Base-by-base conservation (phyloP, 2,888 invertebrate species). In the Xanthorhoe designata region DNA sequence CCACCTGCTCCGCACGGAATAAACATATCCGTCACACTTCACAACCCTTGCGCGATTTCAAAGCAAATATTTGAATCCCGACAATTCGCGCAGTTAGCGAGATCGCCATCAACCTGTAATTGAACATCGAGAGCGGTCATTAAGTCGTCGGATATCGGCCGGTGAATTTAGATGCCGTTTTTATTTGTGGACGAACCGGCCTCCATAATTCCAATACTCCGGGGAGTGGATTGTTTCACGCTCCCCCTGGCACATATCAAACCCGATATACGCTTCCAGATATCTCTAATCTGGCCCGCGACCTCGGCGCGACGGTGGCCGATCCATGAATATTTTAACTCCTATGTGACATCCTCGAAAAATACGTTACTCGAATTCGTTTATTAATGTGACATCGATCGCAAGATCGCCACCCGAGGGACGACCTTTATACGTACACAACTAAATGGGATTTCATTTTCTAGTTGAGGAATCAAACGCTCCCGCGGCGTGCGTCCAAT, bases 371-470 rank as follows among this genome's bases (percentile, higher is more conserved):
- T 80, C 74, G 78, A 75, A 83, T 89, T 84, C 87, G 84, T 90
- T 89, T 90, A 90, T 90, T 91, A 91, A 91, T 89, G 86, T 86
- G 78, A 73, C 78, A 87, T 86, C 87, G 88, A 88, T 89, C 82
- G 80, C 70, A 69, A 69, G 70, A 74, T 78, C 64, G 71, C 75
- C 70, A 59, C 84, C 81, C 82, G 47, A 59, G 83, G 89, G 87
- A 85, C 68, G 63, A 75, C 76, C 79, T 76, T 78, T 76, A 73
- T 77, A 78, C 82, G 79, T 81, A 79, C 74, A 76, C 78, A 82
- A 83, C 85, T 89, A 88, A 89, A 90, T 87, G 84, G 84, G 85
- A 86, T 90, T 91, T 88, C 85, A 90, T 92, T 91, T 92, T 91
- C 91, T 92, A 91, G 88, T 91, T 87, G 86, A 89, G 83, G 80